Percentiles rank a stretch among this genome's conserved stretches.
phyloP scores from a whole-genome alignment of 2,797 vertebrate species.

The Mus spretus region DNA sequence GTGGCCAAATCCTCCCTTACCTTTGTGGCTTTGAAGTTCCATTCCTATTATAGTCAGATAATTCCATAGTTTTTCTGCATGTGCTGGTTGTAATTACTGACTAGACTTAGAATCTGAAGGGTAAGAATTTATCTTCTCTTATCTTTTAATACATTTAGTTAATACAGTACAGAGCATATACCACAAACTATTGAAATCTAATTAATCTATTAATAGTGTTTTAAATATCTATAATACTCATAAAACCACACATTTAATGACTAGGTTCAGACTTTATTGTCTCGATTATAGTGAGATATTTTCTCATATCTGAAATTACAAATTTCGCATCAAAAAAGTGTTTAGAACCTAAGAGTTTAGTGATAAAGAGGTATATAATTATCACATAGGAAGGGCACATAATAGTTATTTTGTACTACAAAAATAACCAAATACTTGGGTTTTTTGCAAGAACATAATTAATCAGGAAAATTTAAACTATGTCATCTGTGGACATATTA shows the following conservation, averaged over 20 bases:
- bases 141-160: conserved; percentile 13
- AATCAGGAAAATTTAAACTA: background rate
- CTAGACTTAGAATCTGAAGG: background rate
- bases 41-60: conserved; percentile 22
- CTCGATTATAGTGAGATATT: background rate
- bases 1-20: background rate
- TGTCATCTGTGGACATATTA: background rate
- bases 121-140: background rate
- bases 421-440: background rate
- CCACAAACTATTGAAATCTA: background rate
- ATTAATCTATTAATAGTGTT: background rate
- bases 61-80: background rate
- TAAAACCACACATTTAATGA: background rate
- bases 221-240: background rate
- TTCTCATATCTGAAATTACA: background rate
- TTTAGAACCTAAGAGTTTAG: conserved; percentile 8
- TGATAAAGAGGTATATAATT: background rate
- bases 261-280: background rate
- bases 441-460: background rate
- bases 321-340: background rate
- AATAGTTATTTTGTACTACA: background rate
- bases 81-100: background rate
- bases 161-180: background rate
- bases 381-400: background rate
- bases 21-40: background rate